Conservation (phyloP, 2,113 vertebrate genomes). For the Eidolon helvum region DNA sequence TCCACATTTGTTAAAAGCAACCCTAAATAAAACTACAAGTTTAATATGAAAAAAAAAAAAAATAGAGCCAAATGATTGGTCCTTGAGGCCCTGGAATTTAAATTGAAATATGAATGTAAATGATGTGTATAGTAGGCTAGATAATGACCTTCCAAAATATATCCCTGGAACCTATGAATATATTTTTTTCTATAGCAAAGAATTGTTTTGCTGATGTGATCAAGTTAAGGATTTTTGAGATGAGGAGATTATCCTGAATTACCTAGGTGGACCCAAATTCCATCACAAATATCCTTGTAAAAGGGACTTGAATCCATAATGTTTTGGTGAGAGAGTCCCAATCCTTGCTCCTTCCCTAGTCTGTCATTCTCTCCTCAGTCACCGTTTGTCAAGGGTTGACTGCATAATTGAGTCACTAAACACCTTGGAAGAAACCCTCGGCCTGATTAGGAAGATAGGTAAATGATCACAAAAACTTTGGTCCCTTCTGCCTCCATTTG, state of each 20-base stretch:
- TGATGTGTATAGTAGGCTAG: not conserved
- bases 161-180: not conserved
- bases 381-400: not conserved
- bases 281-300: not conserved
- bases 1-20: too few species aligned
- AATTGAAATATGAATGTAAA: not conserved
- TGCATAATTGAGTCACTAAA: not conserved
- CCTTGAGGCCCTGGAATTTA: not conserved
- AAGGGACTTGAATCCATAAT: not conserved
- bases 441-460: not conserved
- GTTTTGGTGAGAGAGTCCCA: not conserved
- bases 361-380: not conserved
- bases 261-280: not conserved
- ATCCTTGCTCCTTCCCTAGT: not conserved
- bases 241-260: not conserved
- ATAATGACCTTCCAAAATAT: not conserved
- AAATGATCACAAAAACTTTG: not conserved
- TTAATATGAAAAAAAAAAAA: too few species aligned
- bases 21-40: too few species aligned
- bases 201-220: not conserved
- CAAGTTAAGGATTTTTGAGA: not conserved
- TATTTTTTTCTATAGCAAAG: not conserved
- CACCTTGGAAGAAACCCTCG: not conserved
- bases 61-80: not conserved
- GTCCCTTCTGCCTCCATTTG: not conserved